These are phyloP conservation scores for Diplolepis rosae DNA, from an alignment of 2,888 invertebrate species.

Conservation along the genomic window DNA sequence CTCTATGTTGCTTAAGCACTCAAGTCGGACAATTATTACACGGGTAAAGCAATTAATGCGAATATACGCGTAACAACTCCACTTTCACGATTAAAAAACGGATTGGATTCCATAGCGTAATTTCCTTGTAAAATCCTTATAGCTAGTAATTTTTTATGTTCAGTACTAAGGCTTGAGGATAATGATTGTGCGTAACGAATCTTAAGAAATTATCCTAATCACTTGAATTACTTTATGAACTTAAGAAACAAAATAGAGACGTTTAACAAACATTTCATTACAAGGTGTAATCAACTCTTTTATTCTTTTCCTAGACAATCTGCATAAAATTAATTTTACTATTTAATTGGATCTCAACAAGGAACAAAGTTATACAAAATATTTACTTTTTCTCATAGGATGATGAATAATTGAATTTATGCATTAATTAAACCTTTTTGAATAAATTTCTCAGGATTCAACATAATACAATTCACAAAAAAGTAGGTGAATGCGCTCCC, in stretches of 20 bases:
- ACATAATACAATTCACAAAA: too few species aligned
- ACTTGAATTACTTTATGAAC: neutral
- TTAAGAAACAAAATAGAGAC: neutral
- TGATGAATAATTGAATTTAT: too few species aligned
- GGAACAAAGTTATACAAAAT: too few species aligned
- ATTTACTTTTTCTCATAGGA: too few species aligned
- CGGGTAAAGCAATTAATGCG: neutral
- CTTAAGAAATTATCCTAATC: neutral
- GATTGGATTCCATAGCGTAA: neutral
- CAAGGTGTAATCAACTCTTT: too few species aligned
- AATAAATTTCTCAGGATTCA: too few species aligned
- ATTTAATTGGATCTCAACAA: neutral
- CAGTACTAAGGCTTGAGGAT: neutral
- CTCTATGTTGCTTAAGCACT: neutral
- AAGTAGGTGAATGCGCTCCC: too few species aligned
- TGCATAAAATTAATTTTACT: neutral
- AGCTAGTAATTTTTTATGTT: neutral
- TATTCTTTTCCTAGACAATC: neutral
- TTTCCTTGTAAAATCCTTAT: neutral
- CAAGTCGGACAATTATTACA: neutral
- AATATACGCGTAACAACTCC: neutral
- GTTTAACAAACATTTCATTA: neutral
- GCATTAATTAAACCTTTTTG: too few species aligned
- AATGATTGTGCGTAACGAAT: neutral
- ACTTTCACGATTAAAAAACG: slow-evolving; percentile 5